Percentiles rank a stretch among this genome's conserved stretches.
These are phyloP conservation scores for Agrypnus murinus DNA, from an alignment of 2,888 invertebrate species.

Conservation along the genomic window DNA sequence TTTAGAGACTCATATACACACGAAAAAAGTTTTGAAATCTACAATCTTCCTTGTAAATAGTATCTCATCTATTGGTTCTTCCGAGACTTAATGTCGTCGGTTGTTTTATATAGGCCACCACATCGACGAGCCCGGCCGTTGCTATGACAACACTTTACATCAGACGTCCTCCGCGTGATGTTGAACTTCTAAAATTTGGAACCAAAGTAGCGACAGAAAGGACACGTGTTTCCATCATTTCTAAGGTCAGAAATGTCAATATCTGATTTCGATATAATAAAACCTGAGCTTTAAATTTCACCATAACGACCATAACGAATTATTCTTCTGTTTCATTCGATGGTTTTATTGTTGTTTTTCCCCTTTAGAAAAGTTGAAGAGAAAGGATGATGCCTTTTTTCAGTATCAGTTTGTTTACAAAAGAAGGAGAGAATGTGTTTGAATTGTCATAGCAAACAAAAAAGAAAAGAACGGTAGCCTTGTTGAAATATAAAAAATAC, in stretches of 20 bases:
- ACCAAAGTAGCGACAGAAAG: slow-evolving; percentile 32
- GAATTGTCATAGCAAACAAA: too few relatives aligned
- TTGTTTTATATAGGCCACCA: slow-evolving; percentile 51
- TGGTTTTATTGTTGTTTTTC: too few relatives aligned
- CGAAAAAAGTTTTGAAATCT: slow-evolving; percentile 19
- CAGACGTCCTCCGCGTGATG: slow-evolving; percentile 48
- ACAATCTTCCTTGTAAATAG: slow-evolving; percentile 24
- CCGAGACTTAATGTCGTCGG: slow-evolving; percentile 51
- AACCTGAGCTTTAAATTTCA: not conserved
- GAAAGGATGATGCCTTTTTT: too few relatives aligned
- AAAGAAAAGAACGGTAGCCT: too few relatives aligned
- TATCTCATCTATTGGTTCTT: slow-evolving; percentile 46
- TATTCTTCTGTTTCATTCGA: too few relatives aligned
- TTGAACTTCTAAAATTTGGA: slow-evolving; percentile 47
- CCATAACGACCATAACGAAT: too few relatives aligned
- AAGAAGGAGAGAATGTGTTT: too few relatives aligned
- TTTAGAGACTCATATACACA: too few relatives aligned
- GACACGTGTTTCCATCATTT: slow-evolving; percentile 24
- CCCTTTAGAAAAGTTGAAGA: too few relatives aligned
- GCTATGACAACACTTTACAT: slow-evolving; percentile 48
- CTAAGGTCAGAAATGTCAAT: slow-evolving; percentile 13
- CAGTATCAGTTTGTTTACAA: too few relatives aligned
- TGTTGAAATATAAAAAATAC: too few relatives aligned
- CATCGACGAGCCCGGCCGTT: slow-evolving; percentile 52
- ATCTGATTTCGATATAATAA: not conserved